Evolutionary conservation across 2,797 vertebrate species (phyloP), one percentile per base, ranked within the genome.

Genomic region (Sebastes trivittatus): DNA sequence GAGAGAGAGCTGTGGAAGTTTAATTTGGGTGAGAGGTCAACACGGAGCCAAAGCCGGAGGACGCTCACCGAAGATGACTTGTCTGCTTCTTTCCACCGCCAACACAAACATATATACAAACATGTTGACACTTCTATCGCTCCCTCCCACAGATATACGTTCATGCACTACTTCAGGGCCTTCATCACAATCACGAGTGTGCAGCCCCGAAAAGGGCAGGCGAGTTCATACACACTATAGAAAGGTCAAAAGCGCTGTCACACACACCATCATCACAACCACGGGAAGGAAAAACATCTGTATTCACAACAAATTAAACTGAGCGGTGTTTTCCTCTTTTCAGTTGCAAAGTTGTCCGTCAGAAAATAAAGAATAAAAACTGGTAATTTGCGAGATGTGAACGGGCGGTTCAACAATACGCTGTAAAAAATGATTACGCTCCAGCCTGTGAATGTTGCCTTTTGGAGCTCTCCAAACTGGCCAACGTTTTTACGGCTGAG

Each of bases 1-100:
- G 79, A 82, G 82, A 93, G 87, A 75, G 83, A 91, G 89, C 87
- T 82, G 85, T 87, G 75, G 87, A 91, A 90, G 90, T 93, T 95
- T 94, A 89, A 95, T 96, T 93, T 96, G 88, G 94, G 94, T 94
- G 93, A 95, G 93, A 95, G 94, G 94, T 95, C 94, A 95, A 83
- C 60, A 22, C 64, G 18, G 83, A 91, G 91, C 90, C 89, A 92
- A 89, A 88, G 86, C 77, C 81, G 80, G 84, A 85, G 82, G 87
- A 84, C 64, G 42, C 77, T 49, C 86, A 59, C 54, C 14, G 22
- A 80, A 75, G 73, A 72, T 77, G 88, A 89, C 88, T 83, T 59
- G 70, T 60, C 65, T 34, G 59, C 11, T 62, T 49, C 61, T 87
- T 85, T 23, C 74, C 78, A 16, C 85, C 71, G 72, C 73, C 77